Evolutionary conservation across 2,888 invertebrate species (phyloP).

Genomic region (Sphaerophoria taeniata): DNA sequence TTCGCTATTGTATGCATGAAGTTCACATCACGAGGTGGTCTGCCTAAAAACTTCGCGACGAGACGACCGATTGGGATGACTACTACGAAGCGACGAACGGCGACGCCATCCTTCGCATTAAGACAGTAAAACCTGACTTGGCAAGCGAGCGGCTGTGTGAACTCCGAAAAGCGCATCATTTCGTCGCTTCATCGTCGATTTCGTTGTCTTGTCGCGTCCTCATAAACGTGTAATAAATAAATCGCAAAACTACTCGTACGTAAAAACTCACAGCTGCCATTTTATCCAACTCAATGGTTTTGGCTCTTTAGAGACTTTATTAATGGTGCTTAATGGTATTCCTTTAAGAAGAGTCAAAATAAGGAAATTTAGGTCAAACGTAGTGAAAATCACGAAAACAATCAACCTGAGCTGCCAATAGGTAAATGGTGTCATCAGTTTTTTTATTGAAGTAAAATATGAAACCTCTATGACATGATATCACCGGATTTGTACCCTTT

Average conservation of each 20-base stretch:
- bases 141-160: conserved; percentile 10
- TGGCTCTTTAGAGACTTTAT: background rate
- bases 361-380: conserved; percentile 67
- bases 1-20: conserved; percentile 71
- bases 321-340: conserved; percentile 6
- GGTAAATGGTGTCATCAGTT: conserved; percentile 34
- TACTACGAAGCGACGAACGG: background rate
- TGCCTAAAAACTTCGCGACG: conserved; percentile 24
- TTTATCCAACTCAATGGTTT: background rate
- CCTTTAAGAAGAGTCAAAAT: conserved; percentile 48
- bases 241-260: conserved; percentile 45
- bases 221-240: conserved; percentile 69
- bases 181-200: background rate
- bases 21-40: conserved; percentile 68
- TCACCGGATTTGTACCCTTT: no score
- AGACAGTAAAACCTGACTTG: background rate
- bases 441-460: no score
- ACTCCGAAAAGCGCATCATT: conserved; percentile 35
- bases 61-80: no score
- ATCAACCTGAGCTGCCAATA: conserved; percentile 48
- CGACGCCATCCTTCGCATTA: conserved; percentile 32
- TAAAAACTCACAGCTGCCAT: conserved; percentile 38
- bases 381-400: conserved; percentile 38
- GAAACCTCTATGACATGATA: no score
- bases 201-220: background rate